These are phyloP conservation scores for Mastomys coucha DNA, from an alignment of 2,113 vertebrate genomes.

Conservation along the genomic window DNA sequence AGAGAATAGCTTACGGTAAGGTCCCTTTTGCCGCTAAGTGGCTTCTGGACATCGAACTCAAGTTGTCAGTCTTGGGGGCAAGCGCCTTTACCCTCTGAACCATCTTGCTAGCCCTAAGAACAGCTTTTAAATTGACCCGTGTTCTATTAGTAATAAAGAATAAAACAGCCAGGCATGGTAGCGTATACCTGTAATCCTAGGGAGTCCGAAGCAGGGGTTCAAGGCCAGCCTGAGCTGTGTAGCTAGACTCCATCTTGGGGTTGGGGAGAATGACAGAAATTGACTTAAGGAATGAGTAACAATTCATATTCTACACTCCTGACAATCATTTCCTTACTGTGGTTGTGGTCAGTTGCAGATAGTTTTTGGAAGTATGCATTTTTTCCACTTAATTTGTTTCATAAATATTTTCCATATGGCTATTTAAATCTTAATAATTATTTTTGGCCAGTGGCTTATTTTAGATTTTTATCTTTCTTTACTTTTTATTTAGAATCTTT, in stretches of 20 bases:
- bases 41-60: neutral
- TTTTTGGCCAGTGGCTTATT: neutral
- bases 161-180: neutral
- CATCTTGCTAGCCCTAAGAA: neutral
- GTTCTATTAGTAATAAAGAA: constrained; percentile 6
- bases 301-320: neutral
- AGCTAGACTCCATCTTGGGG: neutral
- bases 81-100: neutral
- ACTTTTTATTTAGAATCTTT: neutral
- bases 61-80: neutral
- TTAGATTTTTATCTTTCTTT: neutral
- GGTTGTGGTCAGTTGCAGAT: neutral
- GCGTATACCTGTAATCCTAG: neutral
- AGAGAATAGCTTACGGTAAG: neutral
- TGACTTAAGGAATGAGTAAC: neutral
- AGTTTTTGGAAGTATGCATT: neutral
- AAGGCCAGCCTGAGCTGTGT: neutral
- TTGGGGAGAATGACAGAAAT: neutral
- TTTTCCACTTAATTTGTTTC: neutral
- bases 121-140: neutral
- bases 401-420: neutral
- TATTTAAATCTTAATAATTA: neutral
- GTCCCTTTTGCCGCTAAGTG: neutral
- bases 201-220: neutral
- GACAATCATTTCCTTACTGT: too few relatives aligned